Conservation (phyloP, 2,113 vertebrate species). For the Felis chaus region DNA sequence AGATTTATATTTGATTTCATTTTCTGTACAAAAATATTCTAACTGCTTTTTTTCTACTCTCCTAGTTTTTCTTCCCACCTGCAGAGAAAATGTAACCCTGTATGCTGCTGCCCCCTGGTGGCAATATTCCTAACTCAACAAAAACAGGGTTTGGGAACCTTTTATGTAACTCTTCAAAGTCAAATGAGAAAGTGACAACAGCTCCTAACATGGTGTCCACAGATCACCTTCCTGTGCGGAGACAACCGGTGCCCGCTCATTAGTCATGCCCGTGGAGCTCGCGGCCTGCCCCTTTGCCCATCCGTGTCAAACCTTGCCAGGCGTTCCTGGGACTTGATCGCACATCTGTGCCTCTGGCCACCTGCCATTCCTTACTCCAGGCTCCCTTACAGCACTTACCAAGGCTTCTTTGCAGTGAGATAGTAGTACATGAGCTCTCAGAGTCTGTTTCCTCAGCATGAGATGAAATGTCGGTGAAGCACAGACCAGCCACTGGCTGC, state of each 20-base stretch:
- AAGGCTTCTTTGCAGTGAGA: background rate
- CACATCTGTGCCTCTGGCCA: background rate
- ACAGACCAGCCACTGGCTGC: background rate
- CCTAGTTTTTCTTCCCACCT: background rate
- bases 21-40: background rate
- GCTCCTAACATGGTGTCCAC: background rate
- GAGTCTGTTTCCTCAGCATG: background rate
- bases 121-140: background rate
- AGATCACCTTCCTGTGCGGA: background rate
- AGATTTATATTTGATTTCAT: background rate
- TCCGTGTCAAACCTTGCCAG: background rate
- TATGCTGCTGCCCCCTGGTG: constrained; percentile 50
- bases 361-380: background rate
- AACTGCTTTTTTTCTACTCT: background rate
- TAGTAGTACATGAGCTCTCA: background rate
- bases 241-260: background rate
- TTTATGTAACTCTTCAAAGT: background rate
- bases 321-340: background rate
- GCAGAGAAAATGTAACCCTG: background rate
- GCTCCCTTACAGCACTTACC: background rate
- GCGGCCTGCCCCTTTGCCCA: background rate
- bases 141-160: background rate
- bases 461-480: background rate
- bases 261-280: background rate
- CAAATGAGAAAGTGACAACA: background rate